Conservation (phyloP, 2,888 invertebrate species). For the Odontomyia ornata region DNA sequence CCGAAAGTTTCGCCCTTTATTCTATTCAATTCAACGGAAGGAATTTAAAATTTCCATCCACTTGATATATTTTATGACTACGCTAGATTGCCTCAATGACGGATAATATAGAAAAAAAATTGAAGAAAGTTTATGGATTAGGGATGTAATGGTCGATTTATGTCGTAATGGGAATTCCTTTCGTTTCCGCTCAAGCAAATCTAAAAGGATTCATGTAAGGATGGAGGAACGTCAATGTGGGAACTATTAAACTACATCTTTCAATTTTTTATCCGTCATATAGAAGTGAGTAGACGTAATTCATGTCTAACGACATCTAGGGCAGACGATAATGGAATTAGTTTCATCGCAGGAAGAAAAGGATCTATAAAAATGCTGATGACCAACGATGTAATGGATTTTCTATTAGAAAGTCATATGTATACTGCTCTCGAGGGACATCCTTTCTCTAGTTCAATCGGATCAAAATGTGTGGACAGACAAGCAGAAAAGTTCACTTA, state of each 20-base stretch:
- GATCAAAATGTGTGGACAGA: no score
- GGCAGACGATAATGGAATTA: conserved; percentile 4
- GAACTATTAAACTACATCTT: no score
- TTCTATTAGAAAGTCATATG: neutral
- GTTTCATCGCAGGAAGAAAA: neutral
- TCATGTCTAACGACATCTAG: neutral
- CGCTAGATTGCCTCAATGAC: conserved; percentile 5
- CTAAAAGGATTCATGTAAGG: neutral
- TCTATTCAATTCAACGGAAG: conserved; percentile 10
- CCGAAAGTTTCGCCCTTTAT: neutral
- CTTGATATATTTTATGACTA: conserved; percentile 1
- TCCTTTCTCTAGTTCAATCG: no score
- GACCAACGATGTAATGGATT: neutral
- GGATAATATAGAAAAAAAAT: neutral
- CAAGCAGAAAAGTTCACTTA: no score
- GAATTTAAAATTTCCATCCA: conserved; percentile 19
- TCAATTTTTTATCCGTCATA: no score
- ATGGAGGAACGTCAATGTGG: neutral
- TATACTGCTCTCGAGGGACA: no score
- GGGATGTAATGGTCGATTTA: conserved; percentile 31
- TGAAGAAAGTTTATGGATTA: conserved; percentile 3
- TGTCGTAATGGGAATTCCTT: conserved; percentile 21
- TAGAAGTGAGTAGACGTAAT: no score
- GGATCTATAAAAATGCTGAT: neutral
- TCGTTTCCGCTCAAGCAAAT: neutral